Conservation (phyloP, 2,797 vertebrate genomes). For the Carapus acus region DNA sequence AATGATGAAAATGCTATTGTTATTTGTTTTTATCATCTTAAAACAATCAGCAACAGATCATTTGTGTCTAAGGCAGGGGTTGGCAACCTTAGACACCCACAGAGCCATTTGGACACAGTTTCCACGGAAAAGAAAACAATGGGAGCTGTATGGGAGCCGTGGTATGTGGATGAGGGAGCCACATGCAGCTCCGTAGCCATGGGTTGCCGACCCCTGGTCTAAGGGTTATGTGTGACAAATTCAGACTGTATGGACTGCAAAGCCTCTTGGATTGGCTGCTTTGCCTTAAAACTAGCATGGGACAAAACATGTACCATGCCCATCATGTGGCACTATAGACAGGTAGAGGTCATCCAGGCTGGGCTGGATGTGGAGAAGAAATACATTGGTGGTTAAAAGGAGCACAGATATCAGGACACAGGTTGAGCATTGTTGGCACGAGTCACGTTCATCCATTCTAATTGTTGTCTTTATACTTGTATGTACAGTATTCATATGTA, state of each 20-base stretch:
- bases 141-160: too few species aligned
- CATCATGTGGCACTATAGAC: constrained; percentile 49
- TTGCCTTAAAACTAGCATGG: constrained; percentile 36
- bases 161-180: too few species aligned
- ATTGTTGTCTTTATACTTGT: constrained; percentile 65
- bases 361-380: constrained; percentile 11
- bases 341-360: constrained; percentile 27
- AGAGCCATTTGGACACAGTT: too few species aligned
- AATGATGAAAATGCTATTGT: too few species aligned
- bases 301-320: constrained; percentile 29
- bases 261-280: constrained; percentile 17
- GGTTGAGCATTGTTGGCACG: constrained; percentile 44
- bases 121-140: too few species aligned
- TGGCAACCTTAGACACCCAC: too few species aligned
- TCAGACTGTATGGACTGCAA: constrained; percentile 6
- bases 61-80: too few species aligned
- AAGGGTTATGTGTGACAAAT: background rate
- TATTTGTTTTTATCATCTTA: too few species aligned
- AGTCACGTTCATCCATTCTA: constrained; percentile 55
- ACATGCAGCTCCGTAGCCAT: too few species aligned
- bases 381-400: constrained; percentile 46
- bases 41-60: too few species aligned
- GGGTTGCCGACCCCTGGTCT: too few species aligned
- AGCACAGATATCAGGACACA: constrained; percentile 45
- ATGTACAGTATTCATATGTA: constrained; percentile 63